Evolutionary conservation across 2,888 invertebrate genomes (phyloP), one percentile per base, ranked within the genome.

Genomic region (Temnothorax rugatulus): DNA sequence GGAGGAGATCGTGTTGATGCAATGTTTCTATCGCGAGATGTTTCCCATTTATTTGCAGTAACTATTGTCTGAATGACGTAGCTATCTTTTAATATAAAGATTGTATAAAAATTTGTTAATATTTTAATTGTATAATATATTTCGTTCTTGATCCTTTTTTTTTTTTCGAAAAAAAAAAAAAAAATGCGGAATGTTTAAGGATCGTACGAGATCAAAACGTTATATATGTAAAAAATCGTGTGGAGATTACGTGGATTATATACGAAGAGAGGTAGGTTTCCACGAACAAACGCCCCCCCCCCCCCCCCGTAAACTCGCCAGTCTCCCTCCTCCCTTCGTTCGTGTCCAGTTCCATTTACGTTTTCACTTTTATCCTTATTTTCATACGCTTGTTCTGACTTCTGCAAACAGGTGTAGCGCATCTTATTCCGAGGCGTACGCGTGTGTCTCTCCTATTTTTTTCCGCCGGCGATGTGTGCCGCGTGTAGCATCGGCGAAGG

Each of bases 401-500:
- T 71, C 47, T 47, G 59, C 71, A 79, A 69, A 59, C 73, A 79
- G 59, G 13, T 44, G 69, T 41, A 79, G 59, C 44, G 79, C 73
- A 25, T 79, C 71, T 73, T 79, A 73, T 73, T 59, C 25, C 3
- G 59, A 79, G 44, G 57, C 34, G 47, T 71, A 34, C 34, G 57
- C 47, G 4, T 34, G 4, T 34, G 79, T 79, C 15, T 41, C 4
- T 21, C 21, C 18, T 44, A 29, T 61, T 47, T 66, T 44, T 25
- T 25, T 9, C 3, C 21, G 4, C 38, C 18, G 44, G 1, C 18
- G 52, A 76, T 59, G 79, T 83, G 76, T 83, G 82, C 87, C 89
- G 84, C 82, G 61, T 54, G 86, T 9, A 61, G 34, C 85, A 86
- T 86, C 59, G 84, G 75, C 68, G 77, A 74, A 84, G 83, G 82